Evolutionary conservation across 2,113 vertebrate species (phyloP).

Genomic region (Odobenus rosmarus): DNA sequence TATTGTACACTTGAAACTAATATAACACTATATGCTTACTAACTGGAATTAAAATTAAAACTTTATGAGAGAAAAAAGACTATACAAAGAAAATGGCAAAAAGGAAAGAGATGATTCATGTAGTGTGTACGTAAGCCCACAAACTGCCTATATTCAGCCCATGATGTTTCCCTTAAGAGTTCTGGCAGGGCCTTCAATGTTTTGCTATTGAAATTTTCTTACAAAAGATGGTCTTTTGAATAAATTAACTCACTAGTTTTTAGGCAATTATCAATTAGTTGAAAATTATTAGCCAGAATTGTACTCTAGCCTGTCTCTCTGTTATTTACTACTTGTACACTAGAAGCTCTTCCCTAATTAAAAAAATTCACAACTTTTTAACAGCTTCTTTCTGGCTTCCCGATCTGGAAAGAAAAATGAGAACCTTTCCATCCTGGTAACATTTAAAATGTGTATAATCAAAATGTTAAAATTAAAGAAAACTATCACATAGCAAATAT

Average conservation of each 20-base stretch:
- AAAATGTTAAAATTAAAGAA: conserved; percentile 43
- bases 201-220: conserved; percentile 2
- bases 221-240: not conserved
- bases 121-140: too few species aligned
- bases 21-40: not conserved
- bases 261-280: conserved; percentile 29
- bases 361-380: not conserved
- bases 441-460: conserved; percentile 45
- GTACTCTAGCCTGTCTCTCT: not conserved
- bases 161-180: not conserved
- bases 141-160: not conserved
- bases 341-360: conserved; percentile 42
- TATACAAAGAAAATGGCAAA: not conserved
- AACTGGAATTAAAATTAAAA: not conserved
- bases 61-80: not conserved
- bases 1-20: not conserved
- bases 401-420: not conserved
- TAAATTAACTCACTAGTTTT: conserved; percentile 36
- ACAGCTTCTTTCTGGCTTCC: not conserved
- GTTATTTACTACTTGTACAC: not conserved
- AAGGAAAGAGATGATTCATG: not conserved
- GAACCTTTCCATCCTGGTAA: not conserved
- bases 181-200: not conserved
- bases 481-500: not conserved
- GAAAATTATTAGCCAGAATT: conserved; percentile 13